These are phyloP conservation scores for Microctonus aethiopoides DNA, from an alignment of 2,888 invertebrate genomes.

Conservation along the genomic window DNA sequence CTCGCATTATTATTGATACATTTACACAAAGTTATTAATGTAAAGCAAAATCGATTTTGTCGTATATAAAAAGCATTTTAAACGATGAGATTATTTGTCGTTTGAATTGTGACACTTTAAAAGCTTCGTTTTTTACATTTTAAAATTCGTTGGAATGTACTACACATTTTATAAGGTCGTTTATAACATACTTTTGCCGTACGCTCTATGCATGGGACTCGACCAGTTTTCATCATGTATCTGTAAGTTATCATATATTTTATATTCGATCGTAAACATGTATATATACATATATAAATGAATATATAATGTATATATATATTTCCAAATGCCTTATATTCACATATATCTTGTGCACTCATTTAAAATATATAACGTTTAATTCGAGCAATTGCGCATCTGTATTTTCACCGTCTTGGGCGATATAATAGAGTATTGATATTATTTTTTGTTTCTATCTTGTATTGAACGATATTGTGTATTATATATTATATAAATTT, in stretches of 20 bases:
- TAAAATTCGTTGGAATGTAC: conserved; percentile 39
- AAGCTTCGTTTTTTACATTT: conserved; percentile 26
- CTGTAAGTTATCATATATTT: conserved; percentile 41
- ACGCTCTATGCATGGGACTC: conserved; percentile 51
- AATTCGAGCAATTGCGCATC: conserved; percentile 31
- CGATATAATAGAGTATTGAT: conserved; percentile 29
- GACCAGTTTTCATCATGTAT: conserved; percentile 47
- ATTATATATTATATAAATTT: conserved; percentile 28
- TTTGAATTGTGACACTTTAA: conserved; percentile 27
- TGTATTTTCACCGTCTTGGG: conserved; percentile 34
- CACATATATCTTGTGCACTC: conserved; percentile 34
- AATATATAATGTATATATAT: too few relatives aligned
- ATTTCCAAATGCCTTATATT: conserved; percentile 1
- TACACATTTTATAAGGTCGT: conserved; percentile 31
- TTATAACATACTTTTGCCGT: conserved; percentile 42
- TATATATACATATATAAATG: conserved; percentile 34
- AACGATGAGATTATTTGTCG: conserved; percentile 27
- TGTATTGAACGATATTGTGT: conserved; percentile 30
- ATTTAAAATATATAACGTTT: conserved; percentile 23
- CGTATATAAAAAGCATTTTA: conserved; percentile 24
- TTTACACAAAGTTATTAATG: conserved; percentile 16
- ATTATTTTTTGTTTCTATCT: conserved; percentile 26
- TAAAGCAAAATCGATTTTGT: conserved; percentile 25
- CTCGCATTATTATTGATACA: conserved; percentile 13
- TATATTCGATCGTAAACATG: conserved; percentile 37